Evolutionary conservation across 2,888 invertebrate species (phyloP).

Genomic region (Spialia ferax): DNA sequence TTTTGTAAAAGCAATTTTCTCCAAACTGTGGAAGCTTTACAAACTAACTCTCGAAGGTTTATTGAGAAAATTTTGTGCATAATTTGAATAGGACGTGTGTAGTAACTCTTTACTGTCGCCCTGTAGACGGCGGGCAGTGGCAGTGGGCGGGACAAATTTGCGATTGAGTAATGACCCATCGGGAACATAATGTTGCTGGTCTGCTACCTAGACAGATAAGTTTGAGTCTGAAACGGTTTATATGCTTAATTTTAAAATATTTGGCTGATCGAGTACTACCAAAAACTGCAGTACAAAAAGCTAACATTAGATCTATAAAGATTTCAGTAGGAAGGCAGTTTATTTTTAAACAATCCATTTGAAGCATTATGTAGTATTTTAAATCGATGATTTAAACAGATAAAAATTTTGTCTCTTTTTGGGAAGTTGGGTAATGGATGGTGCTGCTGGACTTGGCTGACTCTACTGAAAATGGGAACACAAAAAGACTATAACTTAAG

Average conservation of each 20-base stretch:
- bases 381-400: too few relatives aligned
- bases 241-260: not conserved
- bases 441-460: too few relatives aligned
- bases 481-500: too few relatives aligned
- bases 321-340: too few relatives aligned
- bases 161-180: conserved; percentile 12
- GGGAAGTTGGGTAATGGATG: too few relatives aligned
- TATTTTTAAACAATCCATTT: too few relatives aligned
- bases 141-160: conserved; percentile 4
- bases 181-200: conserved; percentile 2
- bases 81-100: conserved; percentile 1
- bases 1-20: not conserved
- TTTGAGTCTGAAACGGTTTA: not conserved
- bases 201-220: not conserved
- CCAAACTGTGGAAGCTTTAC: not conserved
- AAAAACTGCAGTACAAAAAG: not conserved
- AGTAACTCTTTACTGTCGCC: conserved; percentile 10
- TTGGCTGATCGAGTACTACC: not conserved
- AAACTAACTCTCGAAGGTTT: not conserved
- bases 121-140: not conserved
- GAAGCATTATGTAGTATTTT: too few relatives aligned
- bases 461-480: too few relatives aligned
- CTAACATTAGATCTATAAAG: too few relatives aligned
- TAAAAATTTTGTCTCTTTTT: too few relatives aligned
- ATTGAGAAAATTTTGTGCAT: conserved; percentile 13